Base-by-base conservation (phyloP, 1,140 invertebrate genomes). In the Hestina assimilis region DNA sequence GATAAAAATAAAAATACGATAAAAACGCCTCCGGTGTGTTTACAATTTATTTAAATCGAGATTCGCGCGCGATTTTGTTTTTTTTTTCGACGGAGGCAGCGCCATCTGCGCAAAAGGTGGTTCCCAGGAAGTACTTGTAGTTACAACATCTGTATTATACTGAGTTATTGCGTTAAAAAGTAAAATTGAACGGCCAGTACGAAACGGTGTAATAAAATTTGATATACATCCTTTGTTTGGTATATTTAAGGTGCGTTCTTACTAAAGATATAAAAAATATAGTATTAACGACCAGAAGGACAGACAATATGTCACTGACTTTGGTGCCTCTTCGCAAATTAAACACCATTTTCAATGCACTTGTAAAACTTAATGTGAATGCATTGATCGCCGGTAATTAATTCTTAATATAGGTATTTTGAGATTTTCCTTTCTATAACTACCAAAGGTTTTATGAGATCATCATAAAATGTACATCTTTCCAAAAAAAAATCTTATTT, bases 11-110 rank as follows among this genome's bases (percentile, higher is more conserved):
- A 56, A 64, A 45, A 47, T 19, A 46, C 75, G 66, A 75, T 75
- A 69, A 66, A n/a, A 66, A 48, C 63, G 74, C 80, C 61, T 24
- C 15, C 57, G 70, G 83, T 70, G 83, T 69, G 68, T 67, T 67
- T 78, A 80, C 71, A 79, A 79, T 83, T 83, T 83, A 81, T 84
- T 79, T 74, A 35, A 67, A 79, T 81, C 78, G 76, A 67, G 71
- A 75, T 74, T 73, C 52, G 56, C 52, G 59, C 53, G 58, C 59
- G 50, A 68, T 72, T 69, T 71, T 59, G 42, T 69, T 68, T 67
- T 63, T 66, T 56, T 59, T 59, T 69, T 68, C 41, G 19, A 45
- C 42, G 52, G 52, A 50, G 47, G 50, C 43, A 42, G 52, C 42
- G 53, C 72, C 82, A 83, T 79, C 75, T 86, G 80, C 80, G 59